phyloP scores from a whole-genome alignment of 2,113 vertebrate genomes.

The Carassius carassius region DNA sequence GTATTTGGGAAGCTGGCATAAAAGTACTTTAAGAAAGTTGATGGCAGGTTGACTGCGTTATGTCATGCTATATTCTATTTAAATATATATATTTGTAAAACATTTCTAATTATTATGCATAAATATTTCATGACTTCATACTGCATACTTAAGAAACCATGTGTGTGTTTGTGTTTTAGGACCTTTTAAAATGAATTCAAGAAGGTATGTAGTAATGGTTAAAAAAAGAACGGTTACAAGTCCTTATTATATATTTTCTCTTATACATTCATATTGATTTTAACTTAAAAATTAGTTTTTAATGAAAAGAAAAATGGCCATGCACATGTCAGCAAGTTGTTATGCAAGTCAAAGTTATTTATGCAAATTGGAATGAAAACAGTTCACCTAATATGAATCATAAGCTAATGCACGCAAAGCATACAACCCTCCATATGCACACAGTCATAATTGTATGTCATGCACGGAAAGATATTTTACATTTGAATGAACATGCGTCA shows the following conservation, averaged over 20 bases:
- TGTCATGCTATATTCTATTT: neutral
- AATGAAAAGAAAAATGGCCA: neutral
- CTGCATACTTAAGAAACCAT: neutral
- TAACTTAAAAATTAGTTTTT: neutral
- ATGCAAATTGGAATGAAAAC: neutral
- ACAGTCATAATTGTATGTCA: neutral
- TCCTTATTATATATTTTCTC: neutral
- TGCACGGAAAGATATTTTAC: neutral
- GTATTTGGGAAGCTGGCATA: neutral
- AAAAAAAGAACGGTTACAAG: neutral
- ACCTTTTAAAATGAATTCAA: neutral
- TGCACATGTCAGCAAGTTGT: neutral
- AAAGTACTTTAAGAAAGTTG: neutral
- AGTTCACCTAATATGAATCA: neutral
- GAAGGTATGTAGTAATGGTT: neutral
- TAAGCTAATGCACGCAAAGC: neutral
- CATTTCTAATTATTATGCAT: neutral
- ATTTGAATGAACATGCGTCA: neutral
- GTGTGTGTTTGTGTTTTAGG: neutral
- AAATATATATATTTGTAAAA: neutral
- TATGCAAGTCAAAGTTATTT: neutral
- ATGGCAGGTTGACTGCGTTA: too few species aligned
- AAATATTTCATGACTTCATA: neutral
- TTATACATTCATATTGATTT: neutral
- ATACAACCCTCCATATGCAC: neutral